Base-by-base conservation (phyloP, 2,113 vertebrate genomes). In the Formicarius rufipectus region DNA sequence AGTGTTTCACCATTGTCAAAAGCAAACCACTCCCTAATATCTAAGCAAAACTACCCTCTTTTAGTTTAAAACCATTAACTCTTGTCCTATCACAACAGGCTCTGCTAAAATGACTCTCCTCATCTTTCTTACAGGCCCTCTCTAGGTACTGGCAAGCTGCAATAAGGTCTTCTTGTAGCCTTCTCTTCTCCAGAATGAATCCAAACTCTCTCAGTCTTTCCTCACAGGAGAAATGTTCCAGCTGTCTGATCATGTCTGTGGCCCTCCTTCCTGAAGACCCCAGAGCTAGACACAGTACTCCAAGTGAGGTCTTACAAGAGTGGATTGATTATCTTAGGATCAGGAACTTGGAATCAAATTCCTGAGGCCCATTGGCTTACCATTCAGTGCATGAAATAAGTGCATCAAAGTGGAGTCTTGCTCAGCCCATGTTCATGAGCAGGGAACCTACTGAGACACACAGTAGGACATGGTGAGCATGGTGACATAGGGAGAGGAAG, bases 161-260 rank as follows among this genome's bases (percentile, higher is more conserved):
- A 59, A 24, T 14, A 25, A 45, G 7, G 30, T 44, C 23, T 25
- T 17, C 28, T 28, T 1, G 0, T 3, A n/a, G 33, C 19, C 5
- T 59, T 52, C 49, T 40, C 64, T 21, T 78, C n/a, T n/a, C n/a
- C 33, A n/a, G 37, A 52, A 67, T 24, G 10, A 74, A 82, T 6
- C 17, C 28, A 27, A 82, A 20, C 6, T 52, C 33, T 44, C 22
- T 30, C 60, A 33, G 37, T 27, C 33, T n/a, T 59, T 59, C 60
- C 28, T 67, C 28, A 45, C 6, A 24, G 52, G 33, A 82, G 13
- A 75, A n/a, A 10, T 53, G n/a, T 10, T 37, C 20, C 45, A 67
- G 45, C 19, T 15, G 23, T 53, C 28, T 82, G 39, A 52, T 14
- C 15, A 74, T 50, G 28, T n/a, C 37, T 28, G 9, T 33, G 30